phyloP scores from a whole-genome alignment of 1,140 invertebrate species.

The Philopotamus ludificatus region DNA sequence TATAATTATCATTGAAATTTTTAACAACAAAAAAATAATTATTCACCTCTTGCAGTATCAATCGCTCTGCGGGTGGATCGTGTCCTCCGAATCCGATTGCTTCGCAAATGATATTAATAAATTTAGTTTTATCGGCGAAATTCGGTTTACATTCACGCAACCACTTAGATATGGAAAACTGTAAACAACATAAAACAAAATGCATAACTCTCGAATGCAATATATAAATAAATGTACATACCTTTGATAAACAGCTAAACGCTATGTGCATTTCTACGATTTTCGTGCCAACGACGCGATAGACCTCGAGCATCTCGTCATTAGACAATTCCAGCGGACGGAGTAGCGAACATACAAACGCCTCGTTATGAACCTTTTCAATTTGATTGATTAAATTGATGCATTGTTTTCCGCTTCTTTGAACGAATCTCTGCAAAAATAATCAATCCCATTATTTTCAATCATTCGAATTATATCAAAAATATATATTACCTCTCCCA shows the following conservation, averaged over 20 bases:
- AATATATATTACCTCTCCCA: slow-evolving; percentile 34
- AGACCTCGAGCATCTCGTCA: slow-evolving; percentile 34
- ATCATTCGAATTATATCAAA: neutral
- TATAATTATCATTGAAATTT: neutral
- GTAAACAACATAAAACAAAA: slow-evolving; percentile 3
- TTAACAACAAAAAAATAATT: neutral
- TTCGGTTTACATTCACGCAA: slow-evolving; percentile 27
- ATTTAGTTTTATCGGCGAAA: slow-evolving; percentile 19
- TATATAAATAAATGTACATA: slow-evolving; percentile 13
- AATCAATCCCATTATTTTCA: slow-evolving; percentile 4
- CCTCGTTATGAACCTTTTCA: slow-evolving; percentile 11
- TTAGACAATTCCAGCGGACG: slow-evolving; percentile 31
- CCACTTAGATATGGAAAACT: slow-evolving; percentile 37
- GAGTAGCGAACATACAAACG: slow-evolving; percentile 27
- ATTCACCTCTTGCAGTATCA: slow-evolving; percentile 34
- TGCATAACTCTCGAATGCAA: neutral
- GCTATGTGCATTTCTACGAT: slow-evolving; percentile 33
- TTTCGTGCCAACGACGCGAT: slow-evolving; percentile 24
- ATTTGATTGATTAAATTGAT: slow-evolving; percentile 19
- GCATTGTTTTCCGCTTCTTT: slow-evolving; percentile 28
- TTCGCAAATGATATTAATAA: slow-evolving; percentile 28
- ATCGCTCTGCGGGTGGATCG: slow-evolving; percentile 19
- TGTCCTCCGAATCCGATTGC: slow-evolving; percentile 26
- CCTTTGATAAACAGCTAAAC: slow-evolving; percentile 39
- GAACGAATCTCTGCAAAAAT: slow-evolving; percentile 33